Evolutionary conservation across 2,797 vertebrate species (phyloP).

Genomic region (Prionace glauca): DNA sequence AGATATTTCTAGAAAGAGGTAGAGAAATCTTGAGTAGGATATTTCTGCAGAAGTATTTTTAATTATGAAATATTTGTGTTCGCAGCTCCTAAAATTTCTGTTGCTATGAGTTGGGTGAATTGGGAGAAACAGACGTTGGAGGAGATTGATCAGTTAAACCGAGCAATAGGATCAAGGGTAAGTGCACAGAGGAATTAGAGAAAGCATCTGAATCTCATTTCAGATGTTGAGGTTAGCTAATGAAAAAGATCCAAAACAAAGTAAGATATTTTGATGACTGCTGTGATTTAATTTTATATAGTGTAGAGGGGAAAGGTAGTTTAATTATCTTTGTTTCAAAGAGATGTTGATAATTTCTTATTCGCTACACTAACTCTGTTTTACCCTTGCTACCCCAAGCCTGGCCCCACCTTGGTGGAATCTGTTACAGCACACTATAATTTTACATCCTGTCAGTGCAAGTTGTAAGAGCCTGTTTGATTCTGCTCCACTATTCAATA

Average conservation of each 20-base stretch:
- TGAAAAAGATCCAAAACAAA: background rate
- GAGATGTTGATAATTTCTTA: background rate
- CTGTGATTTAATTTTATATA: background rate
- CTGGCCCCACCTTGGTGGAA: background rate
- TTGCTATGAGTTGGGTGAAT: conserved; percentile 68
- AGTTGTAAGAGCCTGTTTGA: background rate
- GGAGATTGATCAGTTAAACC: conserved; percentile 66
- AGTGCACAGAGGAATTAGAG: conserved; percentile 41
- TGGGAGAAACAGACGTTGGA: conserved; percentile 86
- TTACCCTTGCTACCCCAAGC: background rate
- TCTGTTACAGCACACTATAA: background rate
- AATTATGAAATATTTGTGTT: background rate
- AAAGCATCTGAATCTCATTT: background rate
- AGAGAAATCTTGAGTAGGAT: background rate
- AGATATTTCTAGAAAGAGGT: background rate
- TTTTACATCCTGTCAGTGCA: background rate
- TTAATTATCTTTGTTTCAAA: background rate
- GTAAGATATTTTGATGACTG: background rate
- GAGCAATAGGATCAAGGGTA: conserved; percentile 76
- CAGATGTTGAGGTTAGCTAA: background rate
- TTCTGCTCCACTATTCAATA: no score
- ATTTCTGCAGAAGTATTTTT: background rate
- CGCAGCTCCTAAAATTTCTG: conserved; percentile 76
- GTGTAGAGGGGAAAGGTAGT: background rate
- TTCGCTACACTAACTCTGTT: background rate